Conservation (phyloP, 1,140 invertebrate species). For the Phymorhynchus buccinoides region DNA sequence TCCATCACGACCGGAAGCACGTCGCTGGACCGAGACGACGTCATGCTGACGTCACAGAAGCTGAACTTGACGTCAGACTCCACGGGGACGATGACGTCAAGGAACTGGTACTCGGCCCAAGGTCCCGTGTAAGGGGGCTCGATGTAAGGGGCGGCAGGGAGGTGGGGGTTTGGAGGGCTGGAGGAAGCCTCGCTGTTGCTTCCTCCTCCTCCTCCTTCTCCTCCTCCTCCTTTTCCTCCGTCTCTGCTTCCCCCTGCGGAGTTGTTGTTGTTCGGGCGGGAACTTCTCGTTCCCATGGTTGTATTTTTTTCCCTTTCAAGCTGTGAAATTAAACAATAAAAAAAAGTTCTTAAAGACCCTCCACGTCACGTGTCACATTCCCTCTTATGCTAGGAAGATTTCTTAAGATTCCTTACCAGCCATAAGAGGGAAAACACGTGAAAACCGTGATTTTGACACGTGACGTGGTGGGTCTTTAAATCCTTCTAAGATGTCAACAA, state of each 20-base stretch:
- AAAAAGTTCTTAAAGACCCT: too few species aligned
- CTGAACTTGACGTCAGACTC: slow-evolving; percentile 36
- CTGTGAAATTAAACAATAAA: too few species aligned
- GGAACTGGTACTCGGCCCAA: slow-evolving; percentile 34
- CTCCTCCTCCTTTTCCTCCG: background rate
- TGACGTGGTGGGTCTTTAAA: too few species aligned
- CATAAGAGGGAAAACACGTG: too few species aligned
- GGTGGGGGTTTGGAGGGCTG: too few species aligned
- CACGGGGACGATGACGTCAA: slow-evolving; percentile 34
- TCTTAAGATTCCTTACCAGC: too few species aligned
- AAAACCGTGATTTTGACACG: too few species aligned
- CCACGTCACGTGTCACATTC: too few species aligned
- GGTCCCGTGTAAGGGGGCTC: slow-evolving; percentile 26
- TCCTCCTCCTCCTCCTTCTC: background rate
- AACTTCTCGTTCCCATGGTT: background rate
- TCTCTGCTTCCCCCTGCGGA: background rate
- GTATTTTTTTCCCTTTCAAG: too few species aligned
- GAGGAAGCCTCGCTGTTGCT: background rate
- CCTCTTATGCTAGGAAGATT: too few species aligned
- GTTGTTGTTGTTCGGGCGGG: background rate
- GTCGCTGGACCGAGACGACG: background rate
- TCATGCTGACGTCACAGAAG: slow-evolving; percentile 29
- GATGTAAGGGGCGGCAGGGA: background rate
- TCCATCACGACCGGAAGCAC: background rate
- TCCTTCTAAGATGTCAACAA: too few species aligned